These are phyloP conservation scores for Drosophila falleni DNA, from an alignment of 2,888 invertebrate genomes.

Conservation along the genomic window DNA sequence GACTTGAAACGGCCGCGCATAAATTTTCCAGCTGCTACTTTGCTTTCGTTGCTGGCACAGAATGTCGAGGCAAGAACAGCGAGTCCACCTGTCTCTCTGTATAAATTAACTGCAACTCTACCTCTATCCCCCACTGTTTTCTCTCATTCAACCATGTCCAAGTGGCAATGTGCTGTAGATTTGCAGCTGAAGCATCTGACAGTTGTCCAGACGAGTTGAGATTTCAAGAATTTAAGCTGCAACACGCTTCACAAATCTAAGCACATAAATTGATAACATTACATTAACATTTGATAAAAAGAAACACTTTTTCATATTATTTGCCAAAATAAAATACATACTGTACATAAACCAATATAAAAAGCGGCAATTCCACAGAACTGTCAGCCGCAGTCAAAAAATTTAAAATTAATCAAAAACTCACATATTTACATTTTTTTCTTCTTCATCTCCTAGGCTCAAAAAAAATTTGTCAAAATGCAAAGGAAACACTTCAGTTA, in stretches of 20 bases:
- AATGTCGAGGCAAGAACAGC: conserved; percentile 10
- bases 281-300: conserved; percentile 12
- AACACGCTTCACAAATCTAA: conserved; percentile 3
- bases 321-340: too few species aligned
- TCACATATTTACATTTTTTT: too few species aligned
- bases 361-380: too few species aligned
- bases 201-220: conserved; percentile 42
- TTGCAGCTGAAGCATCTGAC: conserved; percentile 43
- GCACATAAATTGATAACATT: conserved; percentile 53
- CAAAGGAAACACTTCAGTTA: too few species aligned
- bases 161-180: conserved; percentile 44
- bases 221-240: conserved; percentile 10
- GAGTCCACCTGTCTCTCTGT: conserved; percentile 41
- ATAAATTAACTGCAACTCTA: conserved; percentile 63
- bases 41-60: conserved; percentile 8
- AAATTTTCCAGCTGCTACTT: conserved; percentile 64
- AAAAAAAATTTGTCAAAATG: too few species aligned
- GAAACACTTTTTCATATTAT: too few species aligned
- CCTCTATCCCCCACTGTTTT: not conserved
- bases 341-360: too few species aligned
- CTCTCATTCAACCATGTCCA: not conserved
- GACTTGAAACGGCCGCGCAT: conserved; percentile 77
- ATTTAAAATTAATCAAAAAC: too few species aligned
- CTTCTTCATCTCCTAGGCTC: too few species aligned
- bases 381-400: too few species aligned